phyloP scores from a whole-genome alignment of 1,140 invertebrate species.

The Drosophila willistoni region DNA sequence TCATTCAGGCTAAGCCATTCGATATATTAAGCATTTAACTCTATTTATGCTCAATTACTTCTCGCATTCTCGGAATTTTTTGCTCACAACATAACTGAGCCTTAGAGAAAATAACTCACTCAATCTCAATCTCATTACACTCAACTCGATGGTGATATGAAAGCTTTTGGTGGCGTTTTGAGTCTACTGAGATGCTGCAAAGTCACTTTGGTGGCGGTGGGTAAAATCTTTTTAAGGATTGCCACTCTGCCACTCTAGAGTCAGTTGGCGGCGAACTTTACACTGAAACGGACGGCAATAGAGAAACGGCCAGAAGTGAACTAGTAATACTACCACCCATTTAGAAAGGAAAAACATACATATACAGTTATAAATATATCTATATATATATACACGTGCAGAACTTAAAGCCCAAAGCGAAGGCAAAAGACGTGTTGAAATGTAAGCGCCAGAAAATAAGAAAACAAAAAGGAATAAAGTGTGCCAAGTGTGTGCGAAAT shows the following conservation, averaged over 20 bases:
- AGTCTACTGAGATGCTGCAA: conserved; percentile 64
- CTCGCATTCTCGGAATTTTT: background rate
- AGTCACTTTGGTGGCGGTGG: conserved; percentile 41
- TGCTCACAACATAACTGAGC: conserved; percentile 52
- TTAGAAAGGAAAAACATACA: conserved; percentile 24
- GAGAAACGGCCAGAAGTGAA: conserved; percentile 20
- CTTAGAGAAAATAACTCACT: conserved; percentile 29
- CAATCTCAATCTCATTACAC: conserved; percentile 37
- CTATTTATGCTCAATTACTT: conserved; percentile 10
- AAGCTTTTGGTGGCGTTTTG: conserved; percentile 41
- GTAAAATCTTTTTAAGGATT: conserved; percentile 73
- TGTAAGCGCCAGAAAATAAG: conserved; percentile 34
- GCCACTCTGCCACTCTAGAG: conserved; percentile 47
- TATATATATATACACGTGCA: conserved; percentile 9
- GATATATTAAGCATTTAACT: conserved; percentile 2
- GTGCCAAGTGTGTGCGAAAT: conserved; percentile 63
- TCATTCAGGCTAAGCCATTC: background rate
- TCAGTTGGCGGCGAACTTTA: conserved; percentile 73
- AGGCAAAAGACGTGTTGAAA: conserved; percentile 20
- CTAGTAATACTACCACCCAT: conserved; percentile 33
- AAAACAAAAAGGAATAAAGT: conserved; percentile 41
- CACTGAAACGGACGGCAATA: conserved; percentile 60
- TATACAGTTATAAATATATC: conserved; percentile 20
- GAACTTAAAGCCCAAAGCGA: conserved; percentile 28
- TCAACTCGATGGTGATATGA: conserved; percentile 40